Percentiles rank a stretch among this genome's conserved stretches.
phyloP scores from a whole-genome alignment of 2,797 vertebrate species.

The Channa striata region DNA sequence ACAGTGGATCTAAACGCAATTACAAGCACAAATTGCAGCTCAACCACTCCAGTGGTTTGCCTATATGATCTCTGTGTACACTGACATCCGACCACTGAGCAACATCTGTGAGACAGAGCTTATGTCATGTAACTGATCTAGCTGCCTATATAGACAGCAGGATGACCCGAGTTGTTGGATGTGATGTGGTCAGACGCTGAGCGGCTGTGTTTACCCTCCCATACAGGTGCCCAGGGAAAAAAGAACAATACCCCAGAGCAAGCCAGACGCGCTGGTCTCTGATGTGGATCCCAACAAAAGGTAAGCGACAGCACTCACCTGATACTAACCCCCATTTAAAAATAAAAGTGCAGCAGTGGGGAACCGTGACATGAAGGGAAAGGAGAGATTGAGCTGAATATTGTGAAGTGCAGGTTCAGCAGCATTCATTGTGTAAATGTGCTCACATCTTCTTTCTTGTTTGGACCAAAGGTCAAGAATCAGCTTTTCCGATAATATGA shows the following conservation, averaged over 20 bases:
- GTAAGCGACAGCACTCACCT: conserved; percentile 75
- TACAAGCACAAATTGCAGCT: conserved; percentile 5
- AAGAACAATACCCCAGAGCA: conserved; percentile 89
- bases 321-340: conserved; percentile 43
- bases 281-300: conserved; percentile 98
- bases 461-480: too few relatives aligned
- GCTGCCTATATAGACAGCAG: conserved; percentile 49
- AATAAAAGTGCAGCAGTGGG: conserved; percentile 47
- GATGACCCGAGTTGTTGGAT: conserved; percentile 70
- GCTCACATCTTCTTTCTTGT: neutral
- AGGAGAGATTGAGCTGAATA: neutral
- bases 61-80: neutral
- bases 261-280: conserved; percentile 90
- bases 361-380: neutral
- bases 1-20: neutral
- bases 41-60: too few relatives aligned
- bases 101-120: conserved; percentile 66
- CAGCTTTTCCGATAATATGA: too few relatives aligned
- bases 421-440: conserved; percentile 3
- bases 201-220: conserved; percentile 81
- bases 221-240: conserved; percentile 95
- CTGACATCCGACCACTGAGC: conserved; percentile 17
- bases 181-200: conserved; percentile 82
- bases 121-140: conserved; percentile 63
- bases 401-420: neutral